Base-by-base conservation (phyloP, 2,888 invertebrate species). In the Agrotis exclamationis region DNA sequence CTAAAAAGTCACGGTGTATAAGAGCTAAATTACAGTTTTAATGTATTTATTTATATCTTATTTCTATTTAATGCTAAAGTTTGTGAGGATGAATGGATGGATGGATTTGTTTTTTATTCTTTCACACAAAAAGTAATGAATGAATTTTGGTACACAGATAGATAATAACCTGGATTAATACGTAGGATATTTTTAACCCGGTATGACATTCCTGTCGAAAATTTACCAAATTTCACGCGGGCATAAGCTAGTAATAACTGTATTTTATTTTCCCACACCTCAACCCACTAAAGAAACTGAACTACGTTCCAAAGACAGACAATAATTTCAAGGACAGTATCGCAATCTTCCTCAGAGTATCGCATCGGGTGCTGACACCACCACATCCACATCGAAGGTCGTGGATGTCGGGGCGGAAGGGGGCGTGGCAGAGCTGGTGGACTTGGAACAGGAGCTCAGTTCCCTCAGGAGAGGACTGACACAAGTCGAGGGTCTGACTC, bases 371-470 rank as follows among this genome's bases (percentile, higher is more conserved):
- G 86, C 91, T 39, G 95, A 95, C 53, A 82, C 86, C 33, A 88
- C 88, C 56, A 76, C 89, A 2, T 74, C 89, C 2, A 66, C 88
- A 9, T 66, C 88, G 1, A 93, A 93, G 83, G 73, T 81, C 0
- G 74, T 87, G 1, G 94, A 96, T 3, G 68, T 89, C 0, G 89
- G 91, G 0, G 90, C 93, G 0, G 95, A 96, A 60, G 97, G 97
- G n/a, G 97, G 97, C 33, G 98, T 98, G 48, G 98, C 98, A 2
- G 98, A 99, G 95, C 95, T 99, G 76, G 98, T 99, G 20, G 99
- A 98, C 93, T 95, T 99, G 80, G 99, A 99, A 91, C 97, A 98
- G 87, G 99, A 99, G 94, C 95, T 99, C 75, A 98, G 97, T 89
- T 98, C 98, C 71, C 94, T 99, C 86, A 98, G 99, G 90, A 97